These are phyloP conservation scores for Thaumatotibia leucotreta DNA, from an alignment of 1,140 invertebrate species.

Conservation along the genomic window DNA sequence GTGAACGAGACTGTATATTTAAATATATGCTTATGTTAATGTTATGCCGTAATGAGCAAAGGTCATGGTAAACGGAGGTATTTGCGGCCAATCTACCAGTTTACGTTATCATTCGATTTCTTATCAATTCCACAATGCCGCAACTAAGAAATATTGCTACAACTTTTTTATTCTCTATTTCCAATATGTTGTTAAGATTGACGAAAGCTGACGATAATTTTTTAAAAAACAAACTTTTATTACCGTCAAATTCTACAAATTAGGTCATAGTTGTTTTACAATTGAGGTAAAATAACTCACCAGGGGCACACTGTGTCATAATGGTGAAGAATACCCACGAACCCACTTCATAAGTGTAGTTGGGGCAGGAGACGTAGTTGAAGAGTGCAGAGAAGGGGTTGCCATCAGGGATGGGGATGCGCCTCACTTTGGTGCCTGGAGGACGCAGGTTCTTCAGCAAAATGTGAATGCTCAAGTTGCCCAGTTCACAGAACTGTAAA, in stretches of 20 bases:
- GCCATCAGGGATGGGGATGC: conserved; percentile 91
- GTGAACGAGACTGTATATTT: background rate
- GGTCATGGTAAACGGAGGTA: conserved; percentile 2
- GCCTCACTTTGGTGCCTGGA: conserved; percentile 91
- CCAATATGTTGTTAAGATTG: too few species aligned
- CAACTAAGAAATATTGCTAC: too few species aligned
- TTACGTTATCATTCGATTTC: background rate
- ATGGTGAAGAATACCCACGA: conserved; percentile 97
- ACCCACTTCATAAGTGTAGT: conserved; percentile 98
- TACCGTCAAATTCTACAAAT: too few species aligned
- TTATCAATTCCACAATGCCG: background rate
- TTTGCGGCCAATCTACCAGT: background rate
- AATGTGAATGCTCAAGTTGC: conserved; percentile 96
- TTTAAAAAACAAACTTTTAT: too few species aligned
- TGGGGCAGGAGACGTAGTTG: conserved; percentile 97
- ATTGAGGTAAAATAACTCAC: conserved; percentile 72
- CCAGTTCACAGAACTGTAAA: conserved; percentile 90
- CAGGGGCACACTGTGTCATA: conserved; percentile 96
- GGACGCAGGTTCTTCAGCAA: conserved; percentile 95
- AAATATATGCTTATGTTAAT: conserved; percentile 17
- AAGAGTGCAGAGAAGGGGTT: conserved; percentile 96
- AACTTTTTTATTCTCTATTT: too few species aligned
- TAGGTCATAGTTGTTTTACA: background rate
- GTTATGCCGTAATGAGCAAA: conserved; percentile 14
- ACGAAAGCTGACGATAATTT: too few species aligned